phyloP scores from a whole-genome alignment of 2,113 vertebrate species.

The Thymallus thymallus region DNA sequence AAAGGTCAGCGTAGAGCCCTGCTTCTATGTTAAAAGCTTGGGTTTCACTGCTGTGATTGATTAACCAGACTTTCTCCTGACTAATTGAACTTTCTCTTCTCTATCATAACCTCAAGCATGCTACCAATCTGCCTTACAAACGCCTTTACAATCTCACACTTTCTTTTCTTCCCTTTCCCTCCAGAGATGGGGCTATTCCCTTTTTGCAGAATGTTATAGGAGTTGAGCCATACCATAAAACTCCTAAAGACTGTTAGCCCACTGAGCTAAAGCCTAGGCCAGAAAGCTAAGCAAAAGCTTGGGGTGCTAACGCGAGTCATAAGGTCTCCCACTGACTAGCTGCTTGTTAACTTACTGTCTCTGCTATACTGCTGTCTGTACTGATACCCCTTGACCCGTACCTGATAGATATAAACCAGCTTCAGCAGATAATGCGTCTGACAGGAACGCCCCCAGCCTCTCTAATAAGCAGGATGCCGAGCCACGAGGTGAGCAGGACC shows the following conservation, averaged over 20 bases:
- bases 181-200: constrained; percentile 30
- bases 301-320: neutral
- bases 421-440: constrained; percentile 99
- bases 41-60: constrained; percentile 21
- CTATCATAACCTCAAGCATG: constrained; percentile 4
- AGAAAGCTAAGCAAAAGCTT: neutral
- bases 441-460: constrained; percentile 96
- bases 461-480: constrained; percentile 99
- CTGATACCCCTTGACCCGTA: constrained; percentile 88
- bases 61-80: constrained; percentile 20
- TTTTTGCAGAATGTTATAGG: constrained; percentile 35
- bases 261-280: neutral
- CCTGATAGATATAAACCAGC: constrained; percentile 99
- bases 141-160: too few relatives aligned
- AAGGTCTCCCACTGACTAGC: neutral
- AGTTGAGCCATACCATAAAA: neutral
- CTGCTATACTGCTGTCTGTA: constrained; percentile 72
- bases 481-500: constrained; percentile 93
- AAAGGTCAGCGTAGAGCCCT: too few relatives aligned
- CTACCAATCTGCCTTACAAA: constrained; percentile 12
- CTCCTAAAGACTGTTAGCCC: neutral
- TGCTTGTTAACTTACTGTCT: constrained; percentile 47
- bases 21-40: constrained; percentile 12
- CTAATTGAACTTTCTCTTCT: neutral
- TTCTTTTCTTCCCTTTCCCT: constrained; percentile 25